phyloP scores from a whole-genome alignment of 2,888 invertebrate species.

The Aelia acuminata region DNA sequence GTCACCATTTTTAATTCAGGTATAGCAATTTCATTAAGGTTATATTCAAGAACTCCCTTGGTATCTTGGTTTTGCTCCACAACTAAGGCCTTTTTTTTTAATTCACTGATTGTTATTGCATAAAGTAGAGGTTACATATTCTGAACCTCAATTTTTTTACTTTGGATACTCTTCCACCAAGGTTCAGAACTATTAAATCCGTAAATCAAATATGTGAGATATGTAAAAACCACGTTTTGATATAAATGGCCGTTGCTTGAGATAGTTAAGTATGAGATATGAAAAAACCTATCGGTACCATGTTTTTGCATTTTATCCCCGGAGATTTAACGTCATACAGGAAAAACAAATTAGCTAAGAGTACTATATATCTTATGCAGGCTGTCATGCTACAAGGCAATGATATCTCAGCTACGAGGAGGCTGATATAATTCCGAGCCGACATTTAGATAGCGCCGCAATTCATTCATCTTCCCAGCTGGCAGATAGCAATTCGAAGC shows the following conservation, averaged over 20 bases:
- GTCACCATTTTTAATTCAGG: too few relatives aligned
- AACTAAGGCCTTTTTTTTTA: too few relatives aligned
- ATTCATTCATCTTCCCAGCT: not conserved
- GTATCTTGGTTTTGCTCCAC: too few relatives aligned
- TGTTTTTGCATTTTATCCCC: conserved; percentile 4
- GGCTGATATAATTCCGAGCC: conserved; percentile 3
- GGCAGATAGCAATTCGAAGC: not conserved
- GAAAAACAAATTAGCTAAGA: not conserved
- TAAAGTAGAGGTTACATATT: too few relatives aligned
- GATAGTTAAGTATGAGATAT: not conserved
- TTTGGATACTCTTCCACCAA: too few relatives aligned
- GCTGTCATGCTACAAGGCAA: not conserved
- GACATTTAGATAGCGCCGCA: conserved; percentile 3
- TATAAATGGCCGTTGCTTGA: not conserved
- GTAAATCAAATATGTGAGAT: too few relatives aligned
- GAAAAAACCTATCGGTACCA: not conserved
- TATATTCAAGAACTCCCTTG: too few relatives aligned
- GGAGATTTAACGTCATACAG: not conserved
- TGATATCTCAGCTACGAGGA: not conserved
- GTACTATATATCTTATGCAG: not conserved
- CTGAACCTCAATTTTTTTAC: too few relatives aligned
- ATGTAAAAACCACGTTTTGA: too few relatives aligned
- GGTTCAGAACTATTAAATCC: too few relatives aligned
- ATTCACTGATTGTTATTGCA: too few relatives aligned
- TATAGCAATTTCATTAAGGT: too few relatives aligned